Evolutionary conservation across 35 echinoderm and acorn worm genomes (phyloP).

Genomic region (Anneissia japonica): DNA sequence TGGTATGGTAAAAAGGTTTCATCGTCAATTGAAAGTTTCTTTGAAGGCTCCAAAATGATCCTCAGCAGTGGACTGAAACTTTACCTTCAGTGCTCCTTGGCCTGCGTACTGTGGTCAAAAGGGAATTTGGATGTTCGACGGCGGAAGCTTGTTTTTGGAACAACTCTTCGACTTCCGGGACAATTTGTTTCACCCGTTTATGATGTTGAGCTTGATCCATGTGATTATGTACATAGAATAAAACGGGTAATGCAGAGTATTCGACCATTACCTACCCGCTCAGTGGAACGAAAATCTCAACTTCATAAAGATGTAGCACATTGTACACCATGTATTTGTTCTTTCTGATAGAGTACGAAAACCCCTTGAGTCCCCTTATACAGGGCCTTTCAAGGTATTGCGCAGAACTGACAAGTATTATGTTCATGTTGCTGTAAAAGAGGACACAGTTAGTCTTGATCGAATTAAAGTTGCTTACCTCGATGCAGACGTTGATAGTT

Average conservation of each 20-base stretch:
- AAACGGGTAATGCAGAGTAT: too few relatives aligned
- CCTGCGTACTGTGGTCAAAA: neutral
- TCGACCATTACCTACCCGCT: too few relatives aligned
- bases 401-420: neutral
- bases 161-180: neutral
- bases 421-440: neutral
- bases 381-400: neutral
- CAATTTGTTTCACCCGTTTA: neutral
- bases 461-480: conserved; percentile 1
- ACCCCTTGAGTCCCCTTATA: neutral
- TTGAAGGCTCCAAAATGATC: neutral
- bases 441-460: conserved; percentile 20
- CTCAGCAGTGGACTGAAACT: neutral
- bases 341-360: neutral
- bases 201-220: neutral
- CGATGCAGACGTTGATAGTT: too few relatives aligned
- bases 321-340: neutral
- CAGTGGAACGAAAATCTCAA: neutral
- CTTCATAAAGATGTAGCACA: neutral
- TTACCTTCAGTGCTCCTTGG: neutral
- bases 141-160: neutral
- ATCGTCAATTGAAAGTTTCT: conserved; percentile 11
- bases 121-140: neutral
- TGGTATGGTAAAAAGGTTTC: conserved; percentile 23
- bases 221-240: neutral